Evolutionary conservation across 2,797 vertebrate genomes (phyloP).

Genomic region (Poecilia wingei): DNA sequence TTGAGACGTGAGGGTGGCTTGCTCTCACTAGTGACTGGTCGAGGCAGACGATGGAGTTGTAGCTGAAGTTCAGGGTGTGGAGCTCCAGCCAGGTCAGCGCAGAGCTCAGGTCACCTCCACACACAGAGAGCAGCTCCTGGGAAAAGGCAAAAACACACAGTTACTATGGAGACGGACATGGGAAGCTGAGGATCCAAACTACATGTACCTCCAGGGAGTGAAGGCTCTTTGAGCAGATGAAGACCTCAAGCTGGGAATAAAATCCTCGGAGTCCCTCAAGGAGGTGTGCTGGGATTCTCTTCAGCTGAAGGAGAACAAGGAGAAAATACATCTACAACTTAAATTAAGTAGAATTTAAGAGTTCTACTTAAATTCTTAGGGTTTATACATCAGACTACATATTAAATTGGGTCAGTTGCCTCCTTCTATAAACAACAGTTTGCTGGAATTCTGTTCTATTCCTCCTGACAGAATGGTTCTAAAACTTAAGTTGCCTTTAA

Average conservation of each 20-base stretch:
- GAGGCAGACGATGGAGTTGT: slow-evolving; percentile 88
- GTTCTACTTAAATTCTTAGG: background rate
- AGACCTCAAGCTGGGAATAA: slow-evolving; percentile 93
- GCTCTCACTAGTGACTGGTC: slow-evolving; percentile 91
- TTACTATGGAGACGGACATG: background rate
- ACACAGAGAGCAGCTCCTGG: slow-evolving; percentile 93
- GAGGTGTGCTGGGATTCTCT: slow-evolving; percentile 90
- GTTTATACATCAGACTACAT: too few species aligned
- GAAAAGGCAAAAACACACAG: background rate
- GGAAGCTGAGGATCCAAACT: background rate
- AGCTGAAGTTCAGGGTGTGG: slow-evolving; percentile 94
- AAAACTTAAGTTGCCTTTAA: background rate
- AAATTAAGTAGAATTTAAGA: background rate
- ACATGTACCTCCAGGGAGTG: slow-evolving; percentile 86
- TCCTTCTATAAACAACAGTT: background rate
- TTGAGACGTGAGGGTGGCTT: background rate
- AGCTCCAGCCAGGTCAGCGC: slow-evolving; percentile 95
- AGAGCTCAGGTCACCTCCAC: slow-evolving; percentile 94
- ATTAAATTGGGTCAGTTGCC: too few species aligned
- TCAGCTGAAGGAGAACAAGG: slow-evolving; percentile 78
- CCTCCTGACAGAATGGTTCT: background rate
- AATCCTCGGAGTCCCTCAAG: slow-evolving; percentile 89
- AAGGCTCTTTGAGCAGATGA: slow-evolving; percentile 90
- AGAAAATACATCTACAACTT: background rate
- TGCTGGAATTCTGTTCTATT: background rate